Evolutionary conservation across 2,888 invertebrate genomes (phyloP), one percentile per base, ranked within the genome.

Genomic region (Allophyes oxyacanthae): DNA sequence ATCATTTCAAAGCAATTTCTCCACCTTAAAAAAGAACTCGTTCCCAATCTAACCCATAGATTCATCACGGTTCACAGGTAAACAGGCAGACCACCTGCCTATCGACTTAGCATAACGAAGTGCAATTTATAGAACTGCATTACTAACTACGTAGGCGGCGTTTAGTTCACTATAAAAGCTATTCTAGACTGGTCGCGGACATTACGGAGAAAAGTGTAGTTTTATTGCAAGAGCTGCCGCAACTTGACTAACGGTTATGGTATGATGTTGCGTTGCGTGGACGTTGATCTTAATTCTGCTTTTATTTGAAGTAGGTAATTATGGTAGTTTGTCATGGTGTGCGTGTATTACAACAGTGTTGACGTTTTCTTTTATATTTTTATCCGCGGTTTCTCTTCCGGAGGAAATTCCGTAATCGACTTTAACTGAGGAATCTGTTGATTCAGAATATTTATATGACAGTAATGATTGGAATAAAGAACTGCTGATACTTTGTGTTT

Each of bases 31-130:
- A 20, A 20, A 20, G 20, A 20, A 20, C 20, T 4, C 20, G 20
- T 45, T 62, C 26, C 48, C 36, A 44, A 8, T 32, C 6, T 6
- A 25, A 25, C 25, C 60, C 45, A 50, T 55, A 52, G 56, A 72
- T 79, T 69, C 64, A 70, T 75, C 77, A 70, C 62, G 53, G 61
- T 62, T 64, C 74, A 53, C 77, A 75, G 75, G 75, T 76, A 81
- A 78, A 66, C 71, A 65, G 55, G 44, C 51, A 48, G 77, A 84
- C 90, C 91, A 91, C 91, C 91, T 91, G 91, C 87, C 88, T 82
- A 74, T 69, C 76, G 84, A 82, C 79, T 86, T 83, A 81, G 84
- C 84, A 87, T 91, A 91, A 90, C 91, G 86, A 91, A 90, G 84
- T 82, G 82, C 84, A 86, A 90, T 91, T 90, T 91, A 91, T 91